Evolutionary conservation across 2,797 vertebrate genomes (phyloP), one percentile per base, ranked within the genome.

Genomic region (Pelobates cultripes): DNA sequence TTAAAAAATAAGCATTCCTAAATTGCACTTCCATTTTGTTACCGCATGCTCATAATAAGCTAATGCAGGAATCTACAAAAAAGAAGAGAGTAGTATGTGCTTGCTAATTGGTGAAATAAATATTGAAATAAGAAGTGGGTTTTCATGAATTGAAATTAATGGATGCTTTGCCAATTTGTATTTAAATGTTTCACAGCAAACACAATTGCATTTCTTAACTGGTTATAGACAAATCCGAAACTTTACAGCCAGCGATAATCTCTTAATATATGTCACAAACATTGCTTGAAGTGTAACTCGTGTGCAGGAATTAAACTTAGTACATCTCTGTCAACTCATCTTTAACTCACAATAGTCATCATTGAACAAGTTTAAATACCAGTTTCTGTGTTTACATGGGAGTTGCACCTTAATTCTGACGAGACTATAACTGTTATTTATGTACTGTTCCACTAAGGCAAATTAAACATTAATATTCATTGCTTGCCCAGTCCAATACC

Each of bases 401-500:
- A 73, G 45, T 77, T 77, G 61, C 80, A 82, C 75, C 75, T 77
- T 76, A 61, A 73, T 77, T 77, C 70, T 82, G 60, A 73, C 44
- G 51, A 77, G 74, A 74, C 74, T 72, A 69, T 82, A 82, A 77
- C 75, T 77, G 86, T 79, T 44, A 60, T 61, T 90, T 89, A 88
- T 90, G 86, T 86, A 89, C 10, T n/a, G 0, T 78, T 86, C 85
- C 80, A 86, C 82, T 63, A 0, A 0, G 61, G 42, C 64, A 63
- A 82, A 73, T 70, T 76, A 76, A 82, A 82, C 77, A 77, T 70
- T 87, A 89, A 83, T 82, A 82, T 86, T 90, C 88, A 91, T 67
- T 91, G 82, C 85, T 85, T 85, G 76, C 85, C 88, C 85, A 85
- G 79, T 79, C 78, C 84, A 83, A 57, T 80, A 86, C 88, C 90